phyloP scores from a whole-genome alignment of 2,888 invertebrate species.

The Rhagophthalmus giganteus region DNA sequence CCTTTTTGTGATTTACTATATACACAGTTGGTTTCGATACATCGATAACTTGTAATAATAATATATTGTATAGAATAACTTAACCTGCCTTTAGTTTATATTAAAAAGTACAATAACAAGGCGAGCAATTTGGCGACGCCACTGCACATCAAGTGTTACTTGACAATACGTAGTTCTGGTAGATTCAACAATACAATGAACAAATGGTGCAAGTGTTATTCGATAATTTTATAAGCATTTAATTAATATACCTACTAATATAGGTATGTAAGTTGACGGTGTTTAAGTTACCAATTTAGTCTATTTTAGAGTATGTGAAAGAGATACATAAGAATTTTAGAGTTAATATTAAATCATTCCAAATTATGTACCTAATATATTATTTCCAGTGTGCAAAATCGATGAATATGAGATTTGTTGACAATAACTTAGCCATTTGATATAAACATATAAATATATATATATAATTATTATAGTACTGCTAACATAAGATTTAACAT shows the following conservation, averaged over 20 bases:
- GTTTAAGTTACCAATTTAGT: slow-evolving; percentile 50
- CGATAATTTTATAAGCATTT: slow-evolving; percentile 53
- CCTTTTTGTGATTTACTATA: slow-evolving; percentile 39
- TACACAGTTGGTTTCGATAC: slow-evolving; percentile 45
- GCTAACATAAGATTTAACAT: slow-evolving; percentile 50
- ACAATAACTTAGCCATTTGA: slow-evolving; percentile 58
- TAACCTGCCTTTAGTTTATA: slow-evolving; percentile 50
- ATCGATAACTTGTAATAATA: slow-evolving; percentile 41
- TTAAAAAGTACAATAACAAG: slow-evolving; percentile 51
- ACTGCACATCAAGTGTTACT: slow-evolving; percentile 53
- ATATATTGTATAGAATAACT: slow-evolving; percentile 32
- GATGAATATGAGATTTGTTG: slow-evolving; percentile 54
- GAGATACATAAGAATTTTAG: slow-evolving; percentile 46
- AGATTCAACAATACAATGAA: slow-evolving; percentile 56
- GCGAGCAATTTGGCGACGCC: slow-evolving; percentile 43
- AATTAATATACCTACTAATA: slow-evolving; percentile 42
- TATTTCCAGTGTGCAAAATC: slow-evolving; percentile 53
- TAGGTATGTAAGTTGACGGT: slow-evolving; percentile 45
- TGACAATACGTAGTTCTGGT: slow-evolving; percentile 57
- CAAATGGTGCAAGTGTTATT: slow-evolving; percentile 56
- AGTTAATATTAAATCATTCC: slow-evolving; percentile 49
- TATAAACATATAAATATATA: slow-evolving; percentile 44
- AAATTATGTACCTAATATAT: slow-evolving; percentile 56
- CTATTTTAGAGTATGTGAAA: slow-evolving; percentile 39
- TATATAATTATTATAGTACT: slow-evolving; percentile 50